Evolutionary conservation across 2,797 vertebrate genomes (phyloP).

Genomic region (Lutjanus campechanus): DNA sequence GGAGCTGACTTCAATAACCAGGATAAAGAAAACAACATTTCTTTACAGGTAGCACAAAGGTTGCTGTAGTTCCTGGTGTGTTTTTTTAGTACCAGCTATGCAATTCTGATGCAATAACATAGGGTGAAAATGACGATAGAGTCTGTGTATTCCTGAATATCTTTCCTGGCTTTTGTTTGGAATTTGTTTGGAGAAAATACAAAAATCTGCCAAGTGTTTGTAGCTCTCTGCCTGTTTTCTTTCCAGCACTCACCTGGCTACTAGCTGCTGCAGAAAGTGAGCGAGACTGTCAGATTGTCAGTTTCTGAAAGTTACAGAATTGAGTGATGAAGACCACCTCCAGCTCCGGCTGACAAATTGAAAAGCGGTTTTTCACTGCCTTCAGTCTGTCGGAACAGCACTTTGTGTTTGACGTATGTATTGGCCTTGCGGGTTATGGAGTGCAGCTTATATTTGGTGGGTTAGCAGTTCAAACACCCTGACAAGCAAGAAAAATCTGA

Average conservation of each 20-base stretch:
- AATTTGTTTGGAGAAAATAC: slow-evolving; percentile 22
- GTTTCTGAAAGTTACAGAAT: slow-evolving; percentile 16
- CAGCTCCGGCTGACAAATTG: slow-evolving; percentile 24
- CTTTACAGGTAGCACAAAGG: slow-evolving; percentile 14
- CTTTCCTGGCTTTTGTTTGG: slow-evolving; percentile 19
- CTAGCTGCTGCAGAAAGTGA: slow-evolving; percentile 12
- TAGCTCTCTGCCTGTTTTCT: slow-evolving; percentile 29
- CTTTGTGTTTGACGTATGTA: slow-evolving; percentile 2
- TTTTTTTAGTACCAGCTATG: slow-evolving; percentile 28
- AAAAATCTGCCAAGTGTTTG: slow-evolving; percentile 7
- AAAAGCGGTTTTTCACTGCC: not conserved
- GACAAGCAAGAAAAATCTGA: slow-evolving; percentile 19
- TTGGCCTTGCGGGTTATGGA: not conserved
- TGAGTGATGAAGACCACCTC: slow-evolving; percentile 41
- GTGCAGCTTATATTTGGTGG: slow-evolving; percentile 8
- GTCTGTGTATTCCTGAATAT: not conserved
- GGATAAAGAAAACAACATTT: slow-evolving; percentile 16
- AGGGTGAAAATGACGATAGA: slow-evolving; percentile 2
- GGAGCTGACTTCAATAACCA: no score
- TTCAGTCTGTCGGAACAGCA: not conserved
- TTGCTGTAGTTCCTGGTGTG: slow-evolving; percentile 8
- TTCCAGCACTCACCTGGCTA: slow-evolving; percentile 20
- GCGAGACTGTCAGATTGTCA: slow-evolving; percentile 31
- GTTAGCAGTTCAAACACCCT: slow-evolving; percentile 14
- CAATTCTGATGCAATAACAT: slow-evolving; percentile 1